Conservation (phyloP, 2,797 vertebrate genomes). For the Amniataba percoides region DNA sequence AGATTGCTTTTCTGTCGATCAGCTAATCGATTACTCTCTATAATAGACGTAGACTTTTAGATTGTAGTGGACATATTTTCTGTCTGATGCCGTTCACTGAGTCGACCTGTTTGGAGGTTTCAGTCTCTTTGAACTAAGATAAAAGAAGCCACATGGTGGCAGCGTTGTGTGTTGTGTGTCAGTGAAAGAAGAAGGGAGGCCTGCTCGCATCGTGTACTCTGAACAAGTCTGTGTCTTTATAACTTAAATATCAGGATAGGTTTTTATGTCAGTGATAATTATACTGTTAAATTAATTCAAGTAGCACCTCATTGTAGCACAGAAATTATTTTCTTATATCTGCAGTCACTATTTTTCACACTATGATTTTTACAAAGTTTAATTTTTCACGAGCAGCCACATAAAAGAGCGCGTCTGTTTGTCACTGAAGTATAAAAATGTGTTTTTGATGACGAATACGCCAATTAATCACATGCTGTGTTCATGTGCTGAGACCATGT, state of each 20-base stretch:
- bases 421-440: not conserved
- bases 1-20: not conserved
- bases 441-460: not conserved
- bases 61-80: slow-evolving; percentile 29
- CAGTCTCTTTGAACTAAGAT: not conserved
- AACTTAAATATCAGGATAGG: slow-evolving; percentile 10
- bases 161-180: slow-evolving; percentile 44
- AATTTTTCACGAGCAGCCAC: not conserved
- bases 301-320: slow-evolving; percentile 62
- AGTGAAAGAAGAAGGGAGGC: slow-evolving; percentile 13
- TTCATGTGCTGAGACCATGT: slow-evolving; percentile 16
- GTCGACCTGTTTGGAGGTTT: slow-evolving; percentile 1
- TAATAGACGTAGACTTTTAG: slow-evolving; percentile 34
- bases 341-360: slow-evolving; percentile 45
- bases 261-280: slow-evolving; percentile 42
- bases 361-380: slow-evolving; percentile 16
- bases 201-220: slow-evolving; percentile 7
- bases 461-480: not conserved
- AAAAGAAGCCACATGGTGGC: slow-evolving; percentile 69
- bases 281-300: slow-evolving; percentile 32
- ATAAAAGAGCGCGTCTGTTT: not conserved
- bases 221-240: slow-evolving; percentile 36
- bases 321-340: slow-evolving; percentile 59
- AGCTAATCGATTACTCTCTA: not conserved
- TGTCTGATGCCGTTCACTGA: slow-evolving; percentile 23